Conservation (phyloP, 1,140 invertebrate species). For the Drosophila yakuba region DNA sequence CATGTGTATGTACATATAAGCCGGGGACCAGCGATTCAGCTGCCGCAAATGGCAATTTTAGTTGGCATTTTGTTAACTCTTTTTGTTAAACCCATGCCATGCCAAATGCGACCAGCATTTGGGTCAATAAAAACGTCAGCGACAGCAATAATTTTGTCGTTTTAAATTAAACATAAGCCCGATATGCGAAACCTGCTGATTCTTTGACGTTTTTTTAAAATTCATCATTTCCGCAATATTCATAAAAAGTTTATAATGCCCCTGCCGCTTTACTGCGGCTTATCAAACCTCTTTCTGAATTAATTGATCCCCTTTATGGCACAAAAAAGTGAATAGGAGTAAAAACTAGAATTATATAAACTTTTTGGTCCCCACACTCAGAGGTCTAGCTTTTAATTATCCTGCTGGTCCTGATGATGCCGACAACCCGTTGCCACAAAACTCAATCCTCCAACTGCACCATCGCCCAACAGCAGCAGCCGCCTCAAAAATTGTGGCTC, state of each 20-base stretch:
- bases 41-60: conserved; percentile 66
- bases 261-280: conserved; percentile 28
- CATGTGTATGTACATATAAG: conserved; percentile 1
- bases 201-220: conserved; percentile 62
- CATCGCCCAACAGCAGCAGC: neutral
- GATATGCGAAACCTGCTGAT: neutral
- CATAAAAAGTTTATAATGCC: conserved; percentile 44
- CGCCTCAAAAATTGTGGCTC: conserved; percentile 66
- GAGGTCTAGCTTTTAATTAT: conserved; percentile 69
- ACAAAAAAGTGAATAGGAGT: conserved; percentile 5
- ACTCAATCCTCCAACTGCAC: conserved; percentile 16
- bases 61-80: conserved; percentile 58
- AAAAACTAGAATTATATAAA: conserved; percentile 60
- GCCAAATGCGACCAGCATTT: conserved; percentile 28
- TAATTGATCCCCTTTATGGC: conserved; percentile 44
- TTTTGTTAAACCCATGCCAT: conserved; percentile 13
- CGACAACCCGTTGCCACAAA: conserved; percentile 56
- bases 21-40: conserved; percentile 35
- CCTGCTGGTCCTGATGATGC: conserved; percentile 24
- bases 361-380: conserved; percentile 58
- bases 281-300: conserved; percentile 47
- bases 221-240: conserved; percentile 65
- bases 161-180: conserved; percentile 66
- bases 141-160: conserved; percentile 56
- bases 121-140: conserved; percentile 77